phyloP scores from a whole-genome alignment of 2,888 invertebrate genomes.

The Poecilus cupreus region DNA sequence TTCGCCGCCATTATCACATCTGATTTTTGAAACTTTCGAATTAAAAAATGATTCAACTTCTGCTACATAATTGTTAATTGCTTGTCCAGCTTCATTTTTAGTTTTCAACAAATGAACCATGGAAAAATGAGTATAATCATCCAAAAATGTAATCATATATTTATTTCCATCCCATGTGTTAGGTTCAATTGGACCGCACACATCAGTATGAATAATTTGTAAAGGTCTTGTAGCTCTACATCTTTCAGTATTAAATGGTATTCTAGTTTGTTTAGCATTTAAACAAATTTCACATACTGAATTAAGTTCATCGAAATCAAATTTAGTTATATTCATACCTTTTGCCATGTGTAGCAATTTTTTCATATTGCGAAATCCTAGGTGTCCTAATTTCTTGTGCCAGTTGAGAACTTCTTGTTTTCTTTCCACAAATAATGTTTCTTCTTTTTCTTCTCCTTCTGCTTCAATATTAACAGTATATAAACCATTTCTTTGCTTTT shows the following conservation, averaged over 20 bases:
- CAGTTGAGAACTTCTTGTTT: no score
- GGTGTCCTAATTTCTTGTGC: no score
- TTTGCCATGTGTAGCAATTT: no score
- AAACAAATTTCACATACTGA: background rate
- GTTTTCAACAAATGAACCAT: background rate
- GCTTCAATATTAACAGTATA: no score
- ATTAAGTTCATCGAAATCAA: no score
- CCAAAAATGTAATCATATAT: background rate
- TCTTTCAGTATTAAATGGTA: background rate
- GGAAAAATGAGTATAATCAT: background rate
- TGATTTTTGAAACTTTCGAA: slow-evolving; percentile 61
- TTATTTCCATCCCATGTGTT: background rate
- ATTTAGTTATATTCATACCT: no score
- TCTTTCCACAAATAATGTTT: no score
- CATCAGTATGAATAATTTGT: background rate
- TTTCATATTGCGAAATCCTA: no score
- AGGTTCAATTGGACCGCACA: background rate
- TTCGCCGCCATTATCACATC: slow-evolving; percentile 64
- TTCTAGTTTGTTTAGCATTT: background rate
- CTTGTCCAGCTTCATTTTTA: slow-evolving; percentile 22
- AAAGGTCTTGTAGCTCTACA: background rate
- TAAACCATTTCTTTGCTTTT: no score
- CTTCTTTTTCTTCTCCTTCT: no score
- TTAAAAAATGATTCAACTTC: slow-evolving; percentile 60
- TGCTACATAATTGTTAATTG: slow-evolving; percentile 61